Conservation (phyloP, 1,140 invertebrate species). For the Ylistrum balloti region DNA sequence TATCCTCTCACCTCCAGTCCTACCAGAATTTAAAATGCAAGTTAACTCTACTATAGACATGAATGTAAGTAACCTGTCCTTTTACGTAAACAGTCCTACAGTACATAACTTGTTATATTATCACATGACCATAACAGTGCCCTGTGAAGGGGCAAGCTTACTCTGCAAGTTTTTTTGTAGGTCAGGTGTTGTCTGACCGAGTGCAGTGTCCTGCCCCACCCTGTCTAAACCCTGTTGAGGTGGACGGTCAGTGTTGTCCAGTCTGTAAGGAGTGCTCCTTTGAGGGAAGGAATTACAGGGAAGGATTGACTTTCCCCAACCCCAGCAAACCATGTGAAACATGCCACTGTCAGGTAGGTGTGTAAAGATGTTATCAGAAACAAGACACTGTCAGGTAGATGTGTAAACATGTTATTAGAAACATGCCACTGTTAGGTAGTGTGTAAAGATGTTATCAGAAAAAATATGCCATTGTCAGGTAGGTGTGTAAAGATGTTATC, state of each 20-base stretch:
- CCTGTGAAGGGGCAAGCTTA: background rate
- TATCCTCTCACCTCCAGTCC: no score
- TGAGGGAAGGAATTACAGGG: slow-evolving; percentile 68
- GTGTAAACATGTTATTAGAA: no score
- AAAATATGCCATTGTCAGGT: no score
- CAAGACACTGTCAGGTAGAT: no score
- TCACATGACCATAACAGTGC: background rate
- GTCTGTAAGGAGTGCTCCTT: slow-evolving; percentile 75
- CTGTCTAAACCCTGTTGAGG: slow-evolving; percentile 66
- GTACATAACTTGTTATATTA: background rate
- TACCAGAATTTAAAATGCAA: no score
- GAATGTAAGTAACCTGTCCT: no score
- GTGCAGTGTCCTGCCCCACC: slow-evolving; percentile 65
- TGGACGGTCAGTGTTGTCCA: slow-evolving; percentile 76
- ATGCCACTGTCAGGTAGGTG: slow-evolving; percentile 76
- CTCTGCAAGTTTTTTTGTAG: slow-evolving; percentile 60
- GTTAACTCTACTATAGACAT: no score
- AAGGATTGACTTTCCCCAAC: slow-evolving; percentile 73
- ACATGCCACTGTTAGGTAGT: no score
- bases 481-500: no score
- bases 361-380: background rate
- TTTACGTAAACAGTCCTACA: no score
- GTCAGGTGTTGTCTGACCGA: slow-evolving; percentile 72
- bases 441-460: no score
- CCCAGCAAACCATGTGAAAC: slow-evolving; percentile 69